phyloP scores from a whole-genome alignment of 2,888 invertebrate genomes.

The Netelia fuscicornis region DNA sequence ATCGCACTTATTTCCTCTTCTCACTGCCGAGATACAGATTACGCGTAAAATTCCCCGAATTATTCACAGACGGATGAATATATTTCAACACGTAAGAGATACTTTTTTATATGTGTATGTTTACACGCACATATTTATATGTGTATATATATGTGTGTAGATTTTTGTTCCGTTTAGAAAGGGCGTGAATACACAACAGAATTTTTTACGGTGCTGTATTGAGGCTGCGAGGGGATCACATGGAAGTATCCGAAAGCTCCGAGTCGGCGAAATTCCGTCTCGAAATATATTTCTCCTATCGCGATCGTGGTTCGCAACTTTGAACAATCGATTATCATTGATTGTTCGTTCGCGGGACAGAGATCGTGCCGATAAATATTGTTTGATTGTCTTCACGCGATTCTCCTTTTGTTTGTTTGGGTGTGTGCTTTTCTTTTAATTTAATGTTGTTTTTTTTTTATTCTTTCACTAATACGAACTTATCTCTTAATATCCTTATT shows the following conservation, averaged over 20 bases:
- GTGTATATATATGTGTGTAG: constrained; percentile 27
- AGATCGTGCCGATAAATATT: constrained; percentile 73
- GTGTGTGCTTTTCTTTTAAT: constrained; percentile 9
- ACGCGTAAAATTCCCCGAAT: constrained; percentile 62
- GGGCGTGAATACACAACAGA: constrained; percentile 13
- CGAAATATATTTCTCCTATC: constrained; percentile 23
- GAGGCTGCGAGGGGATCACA: constrained; percentile 47
- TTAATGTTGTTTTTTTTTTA: too few relatives aligned
- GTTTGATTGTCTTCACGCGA: constrained; percentile 84
- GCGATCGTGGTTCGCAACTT: constrained; percentile 36
- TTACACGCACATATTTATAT: constrained; percentile 1
- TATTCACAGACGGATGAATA: constrained; percentile 48
- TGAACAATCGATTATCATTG: constrained; percentile 41
- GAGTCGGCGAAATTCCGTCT: constrained; percentile 20
- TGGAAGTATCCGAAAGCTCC: constrained; percentile 55
- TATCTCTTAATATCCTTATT: constrained; percentile 49
- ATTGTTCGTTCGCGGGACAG: constrained; percentile 34
- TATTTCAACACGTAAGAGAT: constrained; percentile 48
- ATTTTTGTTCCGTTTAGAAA: constrained; percentile 15
- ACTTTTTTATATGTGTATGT: constrained; percentile 40
- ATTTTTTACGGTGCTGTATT: constrained; percentile 43
- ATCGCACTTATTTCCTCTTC: constrained; percentile 56
- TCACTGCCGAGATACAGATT: constrained; percentile 55
- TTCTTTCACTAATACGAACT: constrained; percentile 48
- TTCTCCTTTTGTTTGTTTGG: constrained; percentile 74